These are phyloP conservation scores for Lasioglossum vierecki DNA, from an alignment of 2,888 invertebrate genomes.

Conservation along the genomic window DNA sequence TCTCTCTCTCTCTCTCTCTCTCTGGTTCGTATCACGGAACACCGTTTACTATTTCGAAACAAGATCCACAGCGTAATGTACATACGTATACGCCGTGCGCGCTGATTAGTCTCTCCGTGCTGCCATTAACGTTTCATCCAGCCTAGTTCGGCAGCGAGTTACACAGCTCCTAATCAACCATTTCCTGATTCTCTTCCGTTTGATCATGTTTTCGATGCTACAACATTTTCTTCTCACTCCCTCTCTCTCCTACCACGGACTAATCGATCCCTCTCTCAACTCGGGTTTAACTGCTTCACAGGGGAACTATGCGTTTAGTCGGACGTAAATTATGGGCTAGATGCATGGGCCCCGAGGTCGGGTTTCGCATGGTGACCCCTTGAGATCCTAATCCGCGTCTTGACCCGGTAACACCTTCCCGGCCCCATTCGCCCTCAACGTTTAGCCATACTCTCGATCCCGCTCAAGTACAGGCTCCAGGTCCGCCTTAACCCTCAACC, in stretches of 20 bases:
- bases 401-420: slow-evolving; percentile 55
- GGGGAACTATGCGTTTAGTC: slow-evolving; percentile 39
- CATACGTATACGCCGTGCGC: neutral
- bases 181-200: neutral
- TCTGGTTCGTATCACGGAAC: neutral
- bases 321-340: slow-evolving; percentile 53
- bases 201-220: neutral
- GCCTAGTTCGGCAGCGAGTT: neutral
- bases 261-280: slow-evolving; percentile 11
- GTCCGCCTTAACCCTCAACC: neutral
- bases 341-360: slow-evolving; percentile 32
- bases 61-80: slow-evolving; percentile 14
- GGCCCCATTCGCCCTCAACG: slow-evolving; percentile 44
- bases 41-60: slow-evolving; percentile 1
- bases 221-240: neutral
- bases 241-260: neutral
- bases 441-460: slow-evolving; percentile 35
- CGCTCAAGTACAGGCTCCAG: slow-evolving; percentile 24
- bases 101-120: slow-evolving; percentile 4
- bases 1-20: neutral
- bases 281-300: slow-evolving; percentile 23
- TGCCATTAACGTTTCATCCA: slow-evolving; percentile 11
- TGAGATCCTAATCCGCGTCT: slow-evolving; percentile 60
- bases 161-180: slow-evolving; percentile 5
- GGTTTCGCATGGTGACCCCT: slow-evolving; percentile 54